phyloP scores from a whole-genome alignment of 2,113 vertebrate genomes.

The Mus musculus region GRCm39 chr4:46142501-46143000 shows the following conservation, averaged over 20 bases:
- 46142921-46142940: constrained; percentile 5
- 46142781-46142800: background rate
- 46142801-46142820: background rate
- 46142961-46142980: background rate
- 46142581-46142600: background rate
- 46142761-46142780: background rate
- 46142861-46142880: background rate
- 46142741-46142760: background rate
- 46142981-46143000: background rate
- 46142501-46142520: background rate
- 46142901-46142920: background rate
- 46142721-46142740: background rate
- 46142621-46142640: background rate
- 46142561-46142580: background rate
- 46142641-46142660: background rate
- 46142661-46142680: background rate
- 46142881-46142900: background rate
- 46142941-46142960: background rate
- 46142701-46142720: no score
- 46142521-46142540: background rate
- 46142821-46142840: background rate
- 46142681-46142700: background rate
- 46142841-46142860: background rate
- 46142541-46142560: background rate
- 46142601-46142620: background rate